Base-by-base conservation (phyloP, 64 coral and sea anemone species). In the Anthopleura sola region DNA sequence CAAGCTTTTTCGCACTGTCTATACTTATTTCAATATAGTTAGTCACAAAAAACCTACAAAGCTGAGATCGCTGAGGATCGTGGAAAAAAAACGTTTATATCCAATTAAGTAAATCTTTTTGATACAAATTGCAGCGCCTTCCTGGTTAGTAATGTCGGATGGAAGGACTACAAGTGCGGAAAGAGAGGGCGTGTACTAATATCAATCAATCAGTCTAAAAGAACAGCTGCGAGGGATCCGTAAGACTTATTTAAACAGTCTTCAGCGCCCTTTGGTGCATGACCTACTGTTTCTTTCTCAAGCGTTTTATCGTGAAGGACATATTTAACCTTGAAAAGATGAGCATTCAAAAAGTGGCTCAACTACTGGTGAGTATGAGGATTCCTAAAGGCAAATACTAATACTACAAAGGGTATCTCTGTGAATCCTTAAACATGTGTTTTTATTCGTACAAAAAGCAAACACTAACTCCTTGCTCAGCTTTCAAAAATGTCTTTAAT, bases 71-170 rank as follows among this genome's bases (percentile, higher is more conserved):
- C n/a, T n/a, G n/a, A n/a, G n/a, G n/a, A n/a, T n/a, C n/a, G n/a
- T n/a, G n/a, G n/a, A n/a, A n/a, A n/a, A n/a, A n/a, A n/a, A n/a
- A n/a, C n/a, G n/a, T n/a, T n/a, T n/a, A n/a, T n/a, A n/a, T n/a
- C n/a, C n/a, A n/a, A n/a, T n/a, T n/a, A n/a, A n/a, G n/a, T n/a
- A n/a, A n/a, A n/a, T n/a, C n/a, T n/a, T n/a, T n/a, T n/a, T n/a
- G n/a, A n/a, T n/a, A n/a, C n/a, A n/a, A 71, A 71, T 34, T 71
- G 66, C 9, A 79, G 47, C 76, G 76, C n/a, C n/a, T 79, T 79
- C 38, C 74, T 33, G 33, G 31, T 48, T 44, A 23, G 76, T 44
- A 79, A 44, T 79, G 76, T 79, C 76, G 15, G n/a, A 24, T 40
- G 34, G 3, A 23, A 46, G 39, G n/a, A 79, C 7, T 44, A 79